Conservation (phyloP, 2,113 vertebrate species). For the Nerophis ophidion region DNA sequence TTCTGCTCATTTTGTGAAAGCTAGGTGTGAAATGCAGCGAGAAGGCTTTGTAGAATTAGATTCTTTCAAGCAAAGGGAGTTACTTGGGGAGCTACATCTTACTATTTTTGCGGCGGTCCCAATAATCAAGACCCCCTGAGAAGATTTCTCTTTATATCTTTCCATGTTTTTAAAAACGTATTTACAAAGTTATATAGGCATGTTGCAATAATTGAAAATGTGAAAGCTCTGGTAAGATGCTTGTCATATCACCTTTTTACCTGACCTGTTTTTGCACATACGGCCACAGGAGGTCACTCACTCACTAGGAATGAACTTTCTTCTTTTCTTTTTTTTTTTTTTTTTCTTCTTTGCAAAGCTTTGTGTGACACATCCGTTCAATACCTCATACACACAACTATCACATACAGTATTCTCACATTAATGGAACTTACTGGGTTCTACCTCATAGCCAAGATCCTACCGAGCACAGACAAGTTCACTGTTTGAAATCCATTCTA, state of each 20-base stretch:
- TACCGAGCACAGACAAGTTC: constrained; percentile 62
- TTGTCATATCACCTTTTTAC: constrained; percentile 78
- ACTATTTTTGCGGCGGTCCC: constrained; percentile 63
- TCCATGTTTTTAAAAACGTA: constrained; percentile 74
- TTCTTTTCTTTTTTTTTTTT: constrained; percentile 37
- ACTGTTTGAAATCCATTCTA: constrained; percentile 49
- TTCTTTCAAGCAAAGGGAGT: constrained; percentile 71
- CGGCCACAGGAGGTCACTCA: constrained; percentile 67
- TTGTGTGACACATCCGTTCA: constrained; percentile 72
- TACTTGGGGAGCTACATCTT: constrained; percentile 65
- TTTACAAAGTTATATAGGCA: constrained; percentile 81
- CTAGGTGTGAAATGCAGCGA: constrained; percentile 50
- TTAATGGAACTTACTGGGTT: constrained; percentile 68
- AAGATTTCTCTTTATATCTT: constrained; percentile 71
- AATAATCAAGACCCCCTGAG: constrained; percentile 69
- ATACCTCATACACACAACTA: constrained; percentile 77
- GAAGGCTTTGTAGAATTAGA: constrained; percentile 64
- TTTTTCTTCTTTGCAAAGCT: constrained; percentile 75
- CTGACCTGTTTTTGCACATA: constrained; percentile 78
- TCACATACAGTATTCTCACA: constrained; percentile 74
- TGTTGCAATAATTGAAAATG: constrained; percentile 83
- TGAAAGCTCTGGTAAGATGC: constrained; percentile 79
- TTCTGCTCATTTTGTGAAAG: constrained; percentile 64
- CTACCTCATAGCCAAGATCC: constrained; percentile 79
- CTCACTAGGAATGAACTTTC: constrained; percentile 76